A percentile compares a stretch with the other conserved stretches of the same genome.
phyloP scores from a whole-genome alignment of 2,113 vertebrate genomes.

The Dermatemys mawii region DNA sequence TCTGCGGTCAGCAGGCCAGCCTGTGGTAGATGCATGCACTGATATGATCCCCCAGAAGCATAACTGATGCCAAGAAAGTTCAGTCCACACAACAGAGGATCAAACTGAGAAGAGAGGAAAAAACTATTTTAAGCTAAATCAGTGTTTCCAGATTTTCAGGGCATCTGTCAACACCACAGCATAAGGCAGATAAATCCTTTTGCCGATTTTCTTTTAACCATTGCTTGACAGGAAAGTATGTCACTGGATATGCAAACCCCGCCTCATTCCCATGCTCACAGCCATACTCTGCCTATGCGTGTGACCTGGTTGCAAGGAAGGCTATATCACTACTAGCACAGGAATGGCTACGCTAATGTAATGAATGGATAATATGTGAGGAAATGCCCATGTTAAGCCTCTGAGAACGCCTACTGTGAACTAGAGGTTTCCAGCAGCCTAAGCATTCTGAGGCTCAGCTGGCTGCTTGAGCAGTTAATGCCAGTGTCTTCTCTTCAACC shows the following conservation, averaged over 20 bases:
- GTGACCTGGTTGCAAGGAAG: conserved; percentile 44
- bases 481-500: background rate
- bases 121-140: conserved; percentile 60
- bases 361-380: background rate
- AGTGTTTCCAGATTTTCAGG: conserved; percentile 73
- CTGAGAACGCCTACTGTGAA: background rate
- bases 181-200: conserved; percentile 64
- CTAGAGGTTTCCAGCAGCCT: background rate
- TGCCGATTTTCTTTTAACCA: conserved; percentile 73
- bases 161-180: conserved; percentile 69
- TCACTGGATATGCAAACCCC: conserved; percentile 37
- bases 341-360: background rate
- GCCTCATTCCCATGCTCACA: background rate
- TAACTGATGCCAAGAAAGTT: background rate
- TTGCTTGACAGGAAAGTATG: conserved; percentile 52
- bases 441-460: background rate
- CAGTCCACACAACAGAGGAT: background rate
- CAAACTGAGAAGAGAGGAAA: background rate
- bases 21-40: rapidly evolving
- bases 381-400: background rate
- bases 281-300: conserved; percentile 1
- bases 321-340: background rate
- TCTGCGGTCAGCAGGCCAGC: background rate
- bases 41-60: background rate
- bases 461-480: background rate